These are phyloP conservation scores for Drosophila anceps DNA, from an alignment of 2,888 invertebrate species.

Conservation along the genomic window DNA sequence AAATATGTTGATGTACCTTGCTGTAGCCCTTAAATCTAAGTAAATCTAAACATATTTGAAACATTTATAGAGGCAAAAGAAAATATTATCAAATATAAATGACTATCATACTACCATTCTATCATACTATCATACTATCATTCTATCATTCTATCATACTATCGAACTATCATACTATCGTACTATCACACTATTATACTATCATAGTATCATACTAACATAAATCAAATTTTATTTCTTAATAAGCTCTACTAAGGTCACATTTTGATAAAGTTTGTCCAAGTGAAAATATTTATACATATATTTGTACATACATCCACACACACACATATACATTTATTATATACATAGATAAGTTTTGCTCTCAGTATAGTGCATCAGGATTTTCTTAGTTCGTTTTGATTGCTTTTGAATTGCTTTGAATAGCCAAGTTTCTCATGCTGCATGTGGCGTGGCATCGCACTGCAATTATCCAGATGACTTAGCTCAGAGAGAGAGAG, in stretches of 20 bases:
- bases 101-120: neutral
- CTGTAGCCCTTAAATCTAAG: neutral
- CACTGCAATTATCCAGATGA: conserved; percentile 41
- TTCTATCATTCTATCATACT: neutral
- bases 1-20: neutral
- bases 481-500: conserved; percentile 11
- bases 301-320: neutral
- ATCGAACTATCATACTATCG: neutral
- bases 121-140: neutral
- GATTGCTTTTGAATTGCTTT: conserved; percentile 33
- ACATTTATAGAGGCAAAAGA: too few relatives aligned
- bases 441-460: conserved; percentile 11
- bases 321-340: neutral
- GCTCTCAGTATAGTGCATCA: neutral
- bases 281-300: neutral
- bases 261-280: neutral
- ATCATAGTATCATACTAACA: neutral
- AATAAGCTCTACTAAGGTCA: conserved; percentile 3
- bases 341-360: neutral
- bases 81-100: too few relatives aligned
- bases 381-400: conserved; percentile 21
- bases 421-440: conserved; percentile 17
- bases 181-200: neutral
- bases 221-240: neutral
- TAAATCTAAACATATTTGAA: too few relatives aligned